Evolutionary conservation across 1,140 invertebrate genomes (phyloP).

Genomic region (Zaprionus nigranus): DNA sequence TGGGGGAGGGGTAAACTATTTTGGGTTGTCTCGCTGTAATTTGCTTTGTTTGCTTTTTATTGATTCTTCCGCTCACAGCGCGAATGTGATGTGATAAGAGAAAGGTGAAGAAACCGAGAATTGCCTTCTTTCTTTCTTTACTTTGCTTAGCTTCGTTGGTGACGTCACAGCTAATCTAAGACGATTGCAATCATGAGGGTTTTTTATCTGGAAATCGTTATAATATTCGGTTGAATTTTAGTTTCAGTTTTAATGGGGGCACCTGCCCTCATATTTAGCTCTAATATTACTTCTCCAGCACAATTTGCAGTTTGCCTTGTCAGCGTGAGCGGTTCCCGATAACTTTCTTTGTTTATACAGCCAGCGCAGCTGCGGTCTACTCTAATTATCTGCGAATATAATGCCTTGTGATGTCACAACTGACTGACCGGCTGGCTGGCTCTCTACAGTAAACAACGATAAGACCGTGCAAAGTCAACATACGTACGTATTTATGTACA

Average conservation of each 20-base stretch:
- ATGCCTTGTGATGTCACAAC: background rate
- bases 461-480: background rate
- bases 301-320: background rate
- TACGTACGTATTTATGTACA: no score
- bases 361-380: background rate
- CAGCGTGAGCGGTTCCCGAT: background rate
- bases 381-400: background rate
- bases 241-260: background rate
- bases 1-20: conserved; percentile 21
- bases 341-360: background rate
- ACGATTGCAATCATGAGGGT: background rate
- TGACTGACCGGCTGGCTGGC: background rate
- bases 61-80: conserved; percentile 39
- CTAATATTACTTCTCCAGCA: background rate
- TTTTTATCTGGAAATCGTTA: background rate
- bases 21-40: conserved; percentile 28
- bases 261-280: background rate
- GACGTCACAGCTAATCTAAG: background rate
- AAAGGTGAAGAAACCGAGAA: conserved; percentile 37
- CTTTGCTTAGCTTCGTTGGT: background rate
- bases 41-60: conserved; percentile 50
- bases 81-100: conserved; percentile 15
- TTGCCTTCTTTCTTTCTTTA: background rate
- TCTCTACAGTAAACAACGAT: conserved; percentile 1
- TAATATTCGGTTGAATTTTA: background rate